phyloP scores from a whole-genome alignment of 2,113 vertebrate genomes.

The Myodes glareolus region DNA sequence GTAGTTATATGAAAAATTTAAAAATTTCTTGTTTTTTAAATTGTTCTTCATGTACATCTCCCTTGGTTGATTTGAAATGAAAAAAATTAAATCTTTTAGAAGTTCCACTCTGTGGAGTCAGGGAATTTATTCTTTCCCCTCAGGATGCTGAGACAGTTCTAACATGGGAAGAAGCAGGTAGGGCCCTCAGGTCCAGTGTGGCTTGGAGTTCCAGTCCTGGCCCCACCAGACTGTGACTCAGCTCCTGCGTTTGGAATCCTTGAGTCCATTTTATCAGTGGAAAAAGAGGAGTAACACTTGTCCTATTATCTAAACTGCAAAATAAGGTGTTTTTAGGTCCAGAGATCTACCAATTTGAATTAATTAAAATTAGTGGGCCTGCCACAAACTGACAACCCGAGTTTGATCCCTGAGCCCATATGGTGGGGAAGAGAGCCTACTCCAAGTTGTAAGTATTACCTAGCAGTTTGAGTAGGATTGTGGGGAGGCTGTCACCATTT shows the following conservation, averaged over 20 bases:
- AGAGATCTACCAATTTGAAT: conserved; percentile 43
- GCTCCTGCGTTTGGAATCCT: conserved; percentile 7
- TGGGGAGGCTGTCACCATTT: background rate
- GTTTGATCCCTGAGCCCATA: background rate
- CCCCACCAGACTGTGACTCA: background rate
- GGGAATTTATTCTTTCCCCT: conserved; percentile 27
- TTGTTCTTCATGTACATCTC: background rate
- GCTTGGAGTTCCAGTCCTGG: conserved; percentile 7
- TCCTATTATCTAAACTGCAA: background rate
- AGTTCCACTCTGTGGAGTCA: background rate
- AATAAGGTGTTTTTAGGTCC: background rate
- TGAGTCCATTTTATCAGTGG: conserved; percentile 8
- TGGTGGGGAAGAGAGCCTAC: background rate
- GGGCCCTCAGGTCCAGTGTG: background rate
- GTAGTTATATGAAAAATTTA: conserved; percentile 13
- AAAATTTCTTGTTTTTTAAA: background rate
- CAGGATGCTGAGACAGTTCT: background rate
- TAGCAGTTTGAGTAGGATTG: background rate
- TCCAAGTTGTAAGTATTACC: background rate
- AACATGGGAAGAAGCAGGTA: background rate
- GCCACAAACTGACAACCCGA: background rate
- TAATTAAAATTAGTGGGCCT: conserved; percentile 14
- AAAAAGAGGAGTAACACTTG: background rate
- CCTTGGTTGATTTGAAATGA: conserved; percentile 31
- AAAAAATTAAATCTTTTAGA: background rate